Percentiles rank a stretch among this genome's conserved stretches.
These are phyloP conservation scores for Nesidiocoris tenuis DNA, from an alignment of 2,888 invertebrate genomes.

Conservation along the genomic window DNA sequence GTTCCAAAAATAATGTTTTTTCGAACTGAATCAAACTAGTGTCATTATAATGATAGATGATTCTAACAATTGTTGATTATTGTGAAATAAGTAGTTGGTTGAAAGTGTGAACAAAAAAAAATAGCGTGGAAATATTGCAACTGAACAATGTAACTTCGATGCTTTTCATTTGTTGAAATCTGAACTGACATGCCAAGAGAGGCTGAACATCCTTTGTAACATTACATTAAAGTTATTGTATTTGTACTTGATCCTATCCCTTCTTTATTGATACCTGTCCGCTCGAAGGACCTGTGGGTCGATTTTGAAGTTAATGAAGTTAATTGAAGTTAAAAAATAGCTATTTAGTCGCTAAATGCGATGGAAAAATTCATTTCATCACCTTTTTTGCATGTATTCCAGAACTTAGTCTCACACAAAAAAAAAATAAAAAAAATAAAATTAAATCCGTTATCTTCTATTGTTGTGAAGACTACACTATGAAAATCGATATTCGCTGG, in stretches of 20 bases:
- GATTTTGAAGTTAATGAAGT: too few relatives aligned
- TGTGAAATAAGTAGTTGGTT: background rate
- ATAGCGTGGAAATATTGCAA: conserved; percentile 20
- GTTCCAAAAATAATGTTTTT: background rate
- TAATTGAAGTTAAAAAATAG: too few relatives aligned
- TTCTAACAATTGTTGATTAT: background rate
- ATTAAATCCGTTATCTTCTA: too few relatives aligned
- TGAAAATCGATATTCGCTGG: too few relatives aligned
- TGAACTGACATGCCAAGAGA: conserved; percentile 24
- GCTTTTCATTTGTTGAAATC: conserved; percentile 20
- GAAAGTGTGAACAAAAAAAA: background rate
- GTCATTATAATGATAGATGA: background rate
- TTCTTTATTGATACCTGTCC: background rate
- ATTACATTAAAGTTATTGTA: conserved; percentile 38
- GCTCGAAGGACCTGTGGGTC: too few relatives aligned
- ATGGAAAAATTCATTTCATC: too few relatives aligned
- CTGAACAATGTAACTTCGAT: conserved; percentile 23
- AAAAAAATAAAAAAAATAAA: too few relatives aligned
- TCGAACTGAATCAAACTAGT: background rate
- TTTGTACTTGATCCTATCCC: background rate
- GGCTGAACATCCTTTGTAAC: conserved; percentile 33
- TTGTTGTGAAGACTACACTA: too few relatives aligned
- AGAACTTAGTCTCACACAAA: too few relatives aligned
- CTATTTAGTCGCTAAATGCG: too few relatives aligned
- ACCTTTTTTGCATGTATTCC: too few relatives aligned